These are phyloP conservation scores for Emydura subglobosa DNA, from an alignment of 2,113 vertebrate species.

Conservation along the genomic window DNA sequence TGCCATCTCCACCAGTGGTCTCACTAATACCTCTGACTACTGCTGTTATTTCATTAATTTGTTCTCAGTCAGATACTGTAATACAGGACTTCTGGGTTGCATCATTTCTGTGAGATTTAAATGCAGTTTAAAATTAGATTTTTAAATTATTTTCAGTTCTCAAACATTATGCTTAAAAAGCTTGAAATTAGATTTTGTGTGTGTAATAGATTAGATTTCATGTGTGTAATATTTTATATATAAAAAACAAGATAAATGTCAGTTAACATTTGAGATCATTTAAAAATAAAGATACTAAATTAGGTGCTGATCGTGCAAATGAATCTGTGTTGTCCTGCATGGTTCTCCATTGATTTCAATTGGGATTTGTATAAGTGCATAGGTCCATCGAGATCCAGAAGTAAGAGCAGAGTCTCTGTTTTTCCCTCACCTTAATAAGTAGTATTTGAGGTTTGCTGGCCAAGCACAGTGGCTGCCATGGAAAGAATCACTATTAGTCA, in stretches of 20 bases:
- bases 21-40: not conserved
- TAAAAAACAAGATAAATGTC: not conserved
- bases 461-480: not conserved
- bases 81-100: not conserved
- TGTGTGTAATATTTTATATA: no score
- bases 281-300: not conserved
- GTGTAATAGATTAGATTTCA: not conserved
- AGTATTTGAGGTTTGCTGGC: not conserved
- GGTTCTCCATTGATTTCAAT: not conserved
- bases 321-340: not conserved
- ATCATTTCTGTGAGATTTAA: not conserved
- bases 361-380: not conserved
- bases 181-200: not conserved
- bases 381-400: not conserved
- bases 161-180: not conserved
- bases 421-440: not conserved
- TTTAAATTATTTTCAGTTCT: not conserved
- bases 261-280: not conserved
- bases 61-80: not conserved
- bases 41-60: not conserved
- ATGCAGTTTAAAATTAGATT: not conserved
- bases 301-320: not conserved
- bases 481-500: not conserved
- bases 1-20: not conserved
- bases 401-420: not conserved